A percentile compares a stretch with the other conserved stretches of the same genome.
Conservation (phyloP, 2,113 vertebrate species). For the Setophaga petechia region DNA sequence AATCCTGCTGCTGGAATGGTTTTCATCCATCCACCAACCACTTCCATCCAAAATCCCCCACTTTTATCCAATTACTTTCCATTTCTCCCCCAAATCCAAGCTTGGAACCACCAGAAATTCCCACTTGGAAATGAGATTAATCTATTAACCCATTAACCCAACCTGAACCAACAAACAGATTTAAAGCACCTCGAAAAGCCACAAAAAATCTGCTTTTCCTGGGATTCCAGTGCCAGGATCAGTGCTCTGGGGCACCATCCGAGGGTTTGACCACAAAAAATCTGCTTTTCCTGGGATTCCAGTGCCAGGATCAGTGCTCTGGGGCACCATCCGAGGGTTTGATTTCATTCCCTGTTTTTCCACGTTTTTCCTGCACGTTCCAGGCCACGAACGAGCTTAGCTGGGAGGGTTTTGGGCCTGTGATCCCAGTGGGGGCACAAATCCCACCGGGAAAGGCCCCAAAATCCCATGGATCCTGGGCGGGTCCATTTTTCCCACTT, state of each 20-base stretch:
- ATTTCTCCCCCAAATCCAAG: background rate
- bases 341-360: background rate
- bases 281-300: background rate
- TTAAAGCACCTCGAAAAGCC: background rate
- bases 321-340: background rate
- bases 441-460: background rate
- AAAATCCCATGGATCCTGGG: fast-evolving
- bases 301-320: fast-evolving
- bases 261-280: background rate
- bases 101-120: background rate
- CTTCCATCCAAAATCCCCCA: too few species aligned
- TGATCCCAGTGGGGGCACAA: background rate
- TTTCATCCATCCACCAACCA: background rate
- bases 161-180: background rate
- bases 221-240: background rate
- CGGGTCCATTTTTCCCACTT: background rate
- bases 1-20: fast-evolving
- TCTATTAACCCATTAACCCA: background rate
- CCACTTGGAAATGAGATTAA: background rate
- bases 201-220: background rate
- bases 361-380: too few species aligned
- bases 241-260: background rate
- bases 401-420: background rate
- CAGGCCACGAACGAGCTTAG: fast-evolving
- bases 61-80: background rate